These are phyloP conservation scores for Abscondita cerata DNA, from an alignment of 2,888 invertebrate genomes.

Conservation along the genomic window DNA sequence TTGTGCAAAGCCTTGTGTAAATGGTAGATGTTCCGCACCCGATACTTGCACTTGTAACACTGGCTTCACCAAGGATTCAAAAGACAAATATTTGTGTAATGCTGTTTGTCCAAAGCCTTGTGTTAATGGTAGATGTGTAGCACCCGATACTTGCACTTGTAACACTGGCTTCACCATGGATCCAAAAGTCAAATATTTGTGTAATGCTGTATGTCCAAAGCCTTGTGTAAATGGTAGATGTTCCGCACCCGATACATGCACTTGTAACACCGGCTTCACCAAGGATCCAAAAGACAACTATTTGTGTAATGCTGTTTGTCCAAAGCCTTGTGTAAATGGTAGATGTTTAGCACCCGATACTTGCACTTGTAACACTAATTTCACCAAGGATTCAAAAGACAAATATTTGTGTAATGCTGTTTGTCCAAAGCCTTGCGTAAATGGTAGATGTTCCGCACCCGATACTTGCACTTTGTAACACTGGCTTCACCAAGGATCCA, in stretches of 20 bases:
- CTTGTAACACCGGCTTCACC: not conserved
- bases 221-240: constrained; percentile 49
- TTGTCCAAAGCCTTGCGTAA: constrained; percentile 71
- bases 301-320: constrained; percentile 4
- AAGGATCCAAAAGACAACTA: not conserved
- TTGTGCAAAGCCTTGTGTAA: constrained; percentile 25
- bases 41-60: constrained; percentile 32
- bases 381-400: constrained; percentile 2
- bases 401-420: constrained; percentile 65
- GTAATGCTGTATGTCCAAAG: constrained; percentile 58
- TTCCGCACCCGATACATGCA: constrained; percentile 3
- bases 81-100: constrained; percentile 11
- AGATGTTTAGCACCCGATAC: not conserved
- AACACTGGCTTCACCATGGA: constrained; percentile 12
- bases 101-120: not conserved
- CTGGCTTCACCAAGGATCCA: constrained; percentile 64
- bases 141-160: not conserved
- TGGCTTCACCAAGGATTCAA: constrained; percentile 32
- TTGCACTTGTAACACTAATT: constrained; percentile 12
- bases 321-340: constrained; percentile 6
- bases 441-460: constrained; percentile 72
- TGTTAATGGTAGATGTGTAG: constrained; percentile 3
- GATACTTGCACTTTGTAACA: constrained; percentile 70
- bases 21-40: constrained; percentile 23
- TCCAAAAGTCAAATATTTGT: constrained; percentile 52